Conservation (phyloP, 37 sponge, comb jelly and placozoan species). For the Bolinopsis microptera region DNA sequence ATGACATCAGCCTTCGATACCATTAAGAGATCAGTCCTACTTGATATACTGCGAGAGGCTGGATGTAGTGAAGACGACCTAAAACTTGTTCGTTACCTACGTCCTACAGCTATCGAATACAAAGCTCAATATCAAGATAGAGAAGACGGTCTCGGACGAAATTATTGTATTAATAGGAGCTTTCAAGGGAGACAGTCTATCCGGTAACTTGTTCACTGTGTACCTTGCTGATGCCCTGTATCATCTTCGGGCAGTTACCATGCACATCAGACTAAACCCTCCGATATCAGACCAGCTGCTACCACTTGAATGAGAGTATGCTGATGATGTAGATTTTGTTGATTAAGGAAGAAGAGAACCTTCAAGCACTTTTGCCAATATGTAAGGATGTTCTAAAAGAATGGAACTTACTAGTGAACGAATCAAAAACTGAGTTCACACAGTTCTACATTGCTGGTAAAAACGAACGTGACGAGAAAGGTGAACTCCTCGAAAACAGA, state of each 20-base stretch:
- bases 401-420: conserved; percentile 52
- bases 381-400: conserved; percentile 5
- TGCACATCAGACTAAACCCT: neutral
- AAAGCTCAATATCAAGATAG: no score
- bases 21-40: conserved; percentile 28
- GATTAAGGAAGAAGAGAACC: neutral
- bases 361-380: neutral
- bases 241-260: neutral
- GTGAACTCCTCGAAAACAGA: neutral
- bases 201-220: conserved; percentile 48
- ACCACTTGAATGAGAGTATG: conserved; percentile 66
- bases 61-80: conserved; percentile 64
- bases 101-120: neutral
- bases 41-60: conserved; percentile 20
- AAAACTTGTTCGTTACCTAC: neutral
- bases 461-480: conserved; percentile 13
- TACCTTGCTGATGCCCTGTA: conserved; percentile 64
- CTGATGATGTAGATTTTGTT: conserved; percentile 66
- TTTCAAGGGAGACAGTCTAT: conserved; percentile 63
- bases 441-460: conserved; percentile 37
- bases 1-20: conserved; percentile 68
- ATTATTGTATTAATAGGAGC: conserved; percentile 40
- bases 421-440: conserved; percentile 55
- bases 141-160: no score
- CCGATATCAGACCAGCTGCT: conserved; percentile 10